Base-by-base conservation (phyloP, 1,140 invertebrate genomes). In the Sitodiplosis mosellana region DNA sequence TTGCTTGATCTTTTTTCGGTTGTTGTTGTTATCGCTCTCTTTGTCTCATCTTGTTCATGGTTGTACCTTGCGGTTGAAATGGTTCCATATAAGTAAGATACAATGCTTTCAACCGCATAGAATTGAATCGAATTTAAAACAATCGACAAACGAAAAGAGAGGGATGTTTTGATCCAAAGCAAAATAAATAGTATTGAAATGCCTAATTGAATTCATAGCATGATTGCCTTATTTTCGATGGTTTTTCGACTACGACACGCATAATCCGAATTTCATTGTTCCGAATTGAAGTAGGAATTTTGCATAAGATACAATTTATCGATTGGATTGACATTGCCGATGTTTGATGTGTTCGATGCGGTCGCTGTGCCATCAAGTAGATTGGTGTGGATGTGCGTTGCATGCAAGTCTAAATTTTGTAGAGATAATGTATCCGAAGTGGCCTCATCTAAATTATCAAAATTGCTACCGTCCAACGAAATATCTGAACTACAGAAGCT, bases 241-340 rank as follows among this genome's bases (percentile, higher is more conserved):
- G 15, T 5, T 38, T 38, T 38, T 38, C 36, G 15, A n/a, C 14
- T 38, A 5, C 36, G 15, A n/a, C 36, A 14, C n/a, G n/a, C 36
- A 38, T 27, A 27, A 5, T 27, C 27, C 10, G 10, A 27, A 27
- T 27, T 27, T 43, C 41, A 64, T 47, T 60, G 57, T 45, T 64
- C 61, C 11, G 56, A 27, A 49, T 59, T 55, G 61, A 94, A 94
- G 64, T 94, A 94, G 33, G 86, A 91, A 67, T 84, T 90, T 66
- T 92, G 88, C 92, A 97, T 97, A 56, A 93, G 83, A 69, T 94
- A 97, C 42, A 96, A 75, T 70, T 94, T 94, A 66, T 97, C 91
- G 54, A 97, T 96, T 33, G 91, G 92, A 66, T 95, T 95, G 58
- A 83, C 77, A 12, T 77, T 70, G 34, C 75, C 74, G 33, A 72